phyloP scores from a whole-genome alignment of 1,140 invertebrate species.

The Sycophaga agraensis region DNA sequence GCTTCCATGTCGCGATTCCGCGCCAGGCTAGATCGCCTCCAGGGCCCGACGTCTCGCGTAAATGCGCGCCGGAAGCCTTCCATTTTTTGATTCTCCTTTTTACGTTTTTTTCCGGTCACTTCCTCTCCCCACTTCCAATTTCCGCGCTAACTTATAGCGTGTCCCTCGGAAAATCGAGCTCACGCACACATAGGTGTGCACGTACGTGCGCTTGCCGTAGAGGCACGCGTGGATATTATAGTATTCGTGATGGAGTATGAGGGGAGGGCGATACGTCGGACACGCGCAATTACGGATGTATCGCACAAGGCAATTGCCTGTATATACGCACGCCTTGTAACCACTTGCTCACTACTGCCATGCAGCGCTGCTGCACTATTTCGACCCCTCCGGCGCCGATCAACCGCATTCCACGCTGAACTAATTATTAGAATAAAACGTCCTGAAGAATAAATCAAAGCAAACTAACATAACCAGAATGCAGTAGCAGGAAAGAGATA shows the following conservation, averaged over 20 bases:
- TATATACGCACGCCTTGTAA: neutral
- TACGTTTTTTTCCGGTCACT: neutral
- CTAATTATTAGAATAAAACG: constrained; percentile 10
- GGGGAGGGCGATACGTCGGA: too few relatives aligned
- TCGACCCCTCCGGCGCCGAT: neutral
- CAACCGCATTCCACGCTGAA: constrained; percentile 17
- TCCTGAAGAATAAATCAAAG: constrained; percentile 2
- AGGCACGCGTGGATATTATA: constrained; percentile 12
- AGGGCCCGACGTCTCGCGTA: neutral
- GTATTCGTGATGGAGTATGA: too few relatives aligned
- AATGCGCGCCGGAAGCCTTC: constrained; percentile 1
- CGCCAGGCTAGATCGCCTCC: neutral
- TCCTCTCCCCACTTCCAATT: neutral
- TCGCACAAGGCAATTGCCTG: too few relatives aligned
- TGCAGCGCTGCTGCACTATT: neutral
- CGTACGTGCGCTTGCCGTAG: too few relatives aligned
- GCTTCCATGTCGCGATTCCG: constrained; percentile 22
- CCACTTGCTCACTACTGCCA: neutral
- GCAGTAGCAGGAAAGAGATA: neutral
- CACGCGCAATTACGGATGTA: neutral
- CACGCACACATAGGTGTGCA: too few relatives aligned
- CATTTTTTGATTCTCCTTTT: neutral
- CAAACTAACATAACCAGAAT: neutral
- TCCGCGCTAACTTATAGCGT: neutral
- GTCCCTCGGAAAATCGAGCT: constrained; percentile 1